Conservation (phyloP, 2,797 vertebrate species). For the Emys orbicularis region DNA sequence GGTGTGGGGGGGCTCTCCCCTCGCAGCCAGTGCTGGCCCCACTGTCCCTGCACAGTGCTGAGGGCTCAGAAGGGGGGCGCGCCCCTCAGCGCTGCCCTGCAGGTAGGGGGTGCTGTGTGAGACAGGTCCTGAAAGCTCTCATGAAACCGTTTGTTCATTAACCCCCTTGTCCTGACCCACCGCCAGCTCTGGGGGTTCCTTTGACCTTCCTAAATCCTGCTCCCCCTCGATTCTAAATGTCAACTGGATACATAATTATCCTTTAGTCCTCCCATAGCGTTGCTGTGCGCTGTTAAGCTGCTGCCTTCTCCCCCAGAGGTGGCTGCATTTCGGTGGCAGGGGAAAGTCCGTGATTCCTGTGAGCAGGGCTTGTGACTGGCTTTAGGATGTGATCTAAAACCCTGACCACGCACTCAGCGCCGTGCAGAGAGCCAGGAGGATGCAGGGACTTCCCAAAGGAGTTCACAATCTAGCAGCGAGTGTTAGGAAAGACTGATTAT, state of each 20-base stretch:
- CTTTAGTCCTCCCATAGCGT: background rate
- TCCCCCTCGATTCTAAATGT: background rate
- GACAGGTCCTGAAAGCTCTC: too few species aligned
- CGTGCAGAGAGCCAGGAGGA: background rate
- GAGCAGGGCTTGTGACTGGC: background rate
- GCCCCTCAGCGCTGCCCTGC: too few species aligned
- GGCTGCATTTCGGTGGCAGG: background rate
- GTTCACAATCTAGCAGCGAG: background rate
- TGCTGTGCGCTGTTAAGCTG: background rate
- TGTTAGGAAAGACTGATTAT: background rate
- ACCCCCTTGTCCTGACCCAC: too few species aligned
- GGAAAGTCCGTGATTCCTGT: background rate
- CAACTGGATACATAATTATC: background rate
- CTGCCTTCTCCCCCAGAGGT: background rate
- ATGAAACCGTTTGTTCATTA: too few species aligned
- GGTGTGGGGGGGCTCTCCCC: background rate
- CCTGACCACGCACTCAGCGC: too few species aligned
- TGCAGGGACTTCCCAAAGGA: background rate
- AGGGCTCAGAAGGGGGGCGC: too few species aligned
- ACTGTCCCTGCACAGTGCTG: too few species aligned
- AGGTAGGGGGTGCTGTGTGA: too few species aligned
- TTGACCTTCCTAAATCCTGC: background rate
- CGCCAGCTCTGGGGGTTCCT: background rate
- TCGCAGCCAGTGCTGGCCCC: too few species aligned
- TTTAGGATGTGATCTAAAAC: background rate